A percentile compares a stretch with the other conserved stretches of the same genome.
Conservation (phyloP, 2,113 vertebrate genomes). For the Ptilorrhoa leucosticta region DNA sequence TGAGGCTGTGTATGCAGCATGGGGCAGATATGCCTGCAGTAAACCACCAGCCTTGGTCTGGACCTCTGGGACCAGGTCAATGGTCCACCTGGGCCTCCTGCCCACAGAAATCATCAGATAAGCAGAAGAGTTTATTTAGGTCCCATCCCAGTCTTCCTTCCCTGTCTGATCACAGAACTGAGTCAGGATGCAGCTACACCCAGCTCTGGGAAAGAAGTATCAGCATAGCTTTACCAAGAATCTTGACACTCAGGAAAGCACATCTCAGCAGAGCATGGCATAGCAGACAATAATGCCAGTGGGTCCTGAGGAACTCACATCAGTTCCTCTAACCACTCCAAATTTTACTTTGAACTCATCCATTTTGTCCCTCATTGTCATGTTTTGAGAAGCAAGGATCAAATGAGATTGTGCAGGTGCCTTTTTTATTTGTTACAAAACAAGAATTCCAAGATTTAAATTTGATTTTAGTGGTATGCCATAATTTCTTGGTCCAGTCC, state of each 20-base stretch:
- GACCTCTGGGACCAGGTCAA: background rate
- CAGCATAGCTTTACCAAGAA: background rate
- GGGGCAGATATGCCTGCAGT: background rate
- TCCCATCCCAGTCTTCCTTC: background rate
- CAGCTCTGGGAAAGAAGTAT: background rate
- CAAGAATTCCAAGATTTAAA: background rate
- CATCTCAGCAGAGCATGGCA: background rate
- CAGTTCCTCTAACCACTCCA: background rate
- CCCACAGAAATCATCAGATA: background rate
- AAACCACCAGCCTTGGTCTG: background rate
- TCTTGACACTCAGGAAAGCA: rapidly evolving
- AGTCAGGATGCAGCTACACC: background rate
- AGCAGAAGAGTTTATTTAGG: background rate
- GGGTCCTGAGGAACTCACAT: background rate
- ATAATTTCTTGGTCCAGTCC: background rate
- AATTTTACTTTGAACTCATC: background rate
- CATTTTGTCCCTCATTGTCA: background rate
- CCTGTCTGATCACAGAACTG: background rate
- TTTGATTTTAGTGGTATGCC: background rate
- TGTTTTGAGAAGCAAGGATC: background rate
- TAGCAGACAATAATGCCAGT: background rate
- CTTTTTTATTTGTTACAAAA: background rate
- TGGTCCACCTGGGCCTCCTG: background rate
- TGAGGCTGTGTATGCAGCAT: rapidly evolving
- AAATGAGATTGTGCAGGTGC: background rate